These are phyloP conservation scores for Mesopsocus fuscifrons DNA, from an alignment of 2,888 invertebrate species.

Conservation along the genomic window DNA sequence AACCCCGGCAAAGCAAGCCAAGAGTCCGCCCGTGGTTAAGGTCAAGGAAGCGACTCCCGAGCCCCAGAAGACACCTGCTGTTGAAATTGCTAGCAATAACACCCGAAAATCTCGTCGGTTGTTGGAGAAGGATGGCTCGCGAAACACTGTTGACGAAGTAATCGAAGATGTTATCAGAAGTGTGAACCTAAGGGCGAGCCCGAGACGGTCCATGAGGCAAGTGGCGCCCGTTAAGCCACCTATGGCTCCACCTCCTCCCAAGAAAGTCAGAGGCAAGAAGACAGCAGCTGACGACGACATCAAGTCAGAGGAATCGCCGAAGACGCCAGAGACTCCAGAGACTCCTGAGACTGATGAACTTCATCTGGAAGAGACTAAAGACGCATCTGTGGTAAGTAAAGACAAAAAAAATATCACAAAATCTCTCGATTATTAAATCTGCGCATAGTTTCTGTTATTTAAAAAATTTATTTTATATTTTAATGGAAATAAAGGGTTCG, in stretches of 20 bases:
- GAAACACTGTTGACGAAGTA: conserved; percentile 66
- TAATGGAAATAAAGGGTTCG: too few species aligned
- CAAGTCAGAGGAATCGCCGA: neutral
- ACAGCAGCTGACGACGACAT: neutral
- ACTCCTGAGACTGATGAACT: too few species aligned
- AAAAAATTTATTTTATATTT: too few species aligned
- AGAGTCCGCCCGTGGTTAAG: neutral
- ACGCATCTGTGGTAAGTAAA: too few species aligned
- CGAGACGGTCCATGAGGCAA: conserved; percentile 37
- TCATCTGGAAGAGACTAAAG: too few species aligned
- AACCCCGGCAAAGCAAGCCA: neutral
- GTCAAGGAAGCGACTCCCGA: neutral
- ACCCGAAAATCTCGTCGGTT: conserved; percentile 65
- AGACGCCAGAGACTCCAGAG: too few species aligned
- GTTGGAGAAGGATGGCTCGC: conserved; percentile 35
- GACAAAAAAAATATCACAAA: too few species aligned
- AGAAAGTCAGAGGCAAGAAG: conserved; percentile 7
- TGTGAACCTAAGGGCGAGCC: conserved; percentile 23
- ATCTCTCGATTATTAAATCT: too few species aligned
- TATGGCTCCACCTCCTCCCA: conserved; percentile 11
- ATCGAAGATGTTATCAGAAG: conserved; percentile 79
- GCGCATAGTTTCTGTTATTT: too few species aligned
- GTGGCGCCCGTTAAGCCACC: conserved; percentile 21
- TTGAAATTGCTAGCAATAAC: neutral
- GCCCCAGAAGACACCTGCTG: conserved; percentile 13